These are phyloP conservation scores for Octodonta nipae DNA, from an alignment of 2,888 invertebrate species.

Conservation along the genomic window DNA sequence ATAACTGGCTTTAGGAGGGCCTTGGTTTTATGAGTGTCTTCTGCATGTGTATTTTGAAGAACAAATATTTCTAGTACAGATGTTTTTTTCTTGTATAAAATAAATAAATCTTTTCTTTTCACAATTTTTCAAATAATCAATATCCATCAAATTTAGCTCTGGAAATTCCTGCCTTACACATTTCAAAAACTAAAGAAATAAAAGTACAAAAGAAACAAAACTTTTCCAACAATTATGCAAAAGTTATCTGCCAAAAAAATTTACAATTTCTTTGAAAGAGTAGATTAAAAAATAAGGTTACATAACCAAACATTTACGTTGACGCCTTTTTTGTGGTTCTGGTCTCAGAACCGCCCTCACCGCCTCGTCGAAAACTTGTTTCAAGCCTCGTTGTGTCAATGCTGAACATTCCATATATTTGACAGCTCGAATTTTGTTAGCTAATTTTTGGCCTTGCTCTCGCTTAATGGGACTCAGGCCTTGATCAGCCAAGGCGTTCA, in stretches of 20 bases:
- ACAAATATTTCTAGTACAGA: too few species aligned
- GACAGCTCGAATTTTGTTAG: constrained; percentile 95
- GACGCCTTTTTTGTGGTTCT: constrained; percentile 87
- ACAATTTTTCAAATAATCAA: too few species aligned
- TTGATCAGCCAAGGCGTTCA: constrained; percentile 81
- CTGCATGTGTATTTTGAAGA: too few species aligned
- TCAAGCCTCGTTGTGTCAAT: constrained; percentile 91
- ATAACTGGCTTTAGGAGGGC: too few species aligned
- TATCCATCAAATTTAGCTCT: too few species aligned
- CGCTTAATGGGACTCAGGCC: constrained; percentile 90
- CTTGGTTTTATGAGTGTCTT: too few species aligned
- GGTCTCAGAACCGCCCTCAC: constrained; percentile 94
- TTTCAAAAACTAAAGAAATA: too few species aligned
- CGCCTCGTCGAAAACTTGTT: constrained; percentile 98
- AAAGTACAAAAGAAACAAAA: too few species aligned
- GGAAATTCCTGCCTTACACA: too few species aligned
- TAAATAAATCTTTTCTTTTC: too few species aligned
- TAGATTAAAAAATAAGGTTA: constrained; percentile 17
- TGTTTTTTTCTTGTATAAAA: too few species aligned
- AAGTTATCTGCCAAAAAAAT: constrained; percentile 3
- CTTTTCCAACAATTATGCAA: constrained; percentile 2
- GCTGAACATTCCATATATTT: constrained; percentile 99
- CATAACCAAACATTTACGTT: constrained; percentile 65
- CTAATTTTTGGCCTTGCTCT: constrained; percentile 95
- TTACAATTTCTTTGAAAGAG: constrained; percentile 4